phyloP scores from a whole-genome alignment of 2,797 vertebrate genomes.

The Pyrocephalus nanus region DNA sequence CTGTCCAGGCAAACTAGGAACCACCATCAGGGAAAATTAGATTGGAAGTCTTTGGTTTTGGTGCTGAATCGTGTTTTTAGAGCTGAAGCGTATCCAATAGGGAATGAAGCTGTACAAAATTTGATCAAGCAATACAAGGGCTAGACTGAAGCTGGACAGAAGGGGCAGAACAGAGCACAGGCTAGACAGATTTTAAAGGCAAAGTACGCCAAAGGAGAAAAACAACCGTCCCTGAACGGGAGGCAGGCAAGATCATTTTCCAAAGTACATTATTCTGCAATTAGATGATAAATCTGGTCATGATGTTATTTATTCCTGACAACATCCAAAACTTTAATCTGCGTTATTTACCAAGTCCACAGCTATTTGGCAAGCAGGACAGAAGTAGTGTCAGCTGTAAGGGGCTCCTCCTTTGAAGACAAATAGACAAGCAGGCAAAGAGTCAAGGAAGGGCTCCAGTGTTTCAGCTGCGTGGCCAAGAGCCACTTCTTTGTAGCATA shows the following conservation, averaged over 20 bases:
- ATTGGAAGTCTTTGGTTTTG: not conserved
- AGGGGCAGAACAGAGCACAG: not conserved
- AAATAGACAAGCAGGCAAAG: constrained; percentile 53
- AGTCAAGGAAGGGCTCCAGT: constrained; percentile 12
- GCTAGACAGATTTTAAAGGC: not conserved
- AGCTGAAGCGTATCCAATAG: not conserved
- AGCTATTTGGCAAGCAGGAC: constrained; percentile 47
- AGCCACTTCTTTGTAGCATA: constrained; percentile 55
- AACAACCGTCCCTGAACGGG: not conserved
- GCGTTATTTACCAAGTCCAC: not conserved
- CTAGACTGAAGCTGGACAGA: not conserved
- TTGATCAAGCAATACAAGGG: not conserved
- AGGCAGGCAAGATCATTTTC: not conserved
- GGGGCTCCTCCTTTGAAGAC: constrained; percentile 41
- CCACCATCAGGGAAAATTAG: not conserved
- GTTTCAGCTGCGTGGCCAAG: constrained; percentile 46
- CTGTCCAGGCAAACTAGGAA: not conserved
- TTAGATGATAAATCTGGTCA: not conserved
- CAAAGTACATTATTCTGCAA: not conserved
- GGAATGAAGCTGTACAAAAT: not conserved
- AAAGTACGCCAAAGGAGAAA: not conserved
- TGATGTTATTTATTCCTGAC: not conserved
- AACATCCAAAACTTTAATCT: not conserved
- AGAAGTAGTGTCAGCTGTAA: constrained; percentile 17
- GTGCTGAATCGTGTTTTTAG: not conserved